These are phyloP conservation scores for Ammospiza nelsoni DNA, from an alignment of 2,113 vertebrate genomes.

Conservation along the genomic window DNA sequence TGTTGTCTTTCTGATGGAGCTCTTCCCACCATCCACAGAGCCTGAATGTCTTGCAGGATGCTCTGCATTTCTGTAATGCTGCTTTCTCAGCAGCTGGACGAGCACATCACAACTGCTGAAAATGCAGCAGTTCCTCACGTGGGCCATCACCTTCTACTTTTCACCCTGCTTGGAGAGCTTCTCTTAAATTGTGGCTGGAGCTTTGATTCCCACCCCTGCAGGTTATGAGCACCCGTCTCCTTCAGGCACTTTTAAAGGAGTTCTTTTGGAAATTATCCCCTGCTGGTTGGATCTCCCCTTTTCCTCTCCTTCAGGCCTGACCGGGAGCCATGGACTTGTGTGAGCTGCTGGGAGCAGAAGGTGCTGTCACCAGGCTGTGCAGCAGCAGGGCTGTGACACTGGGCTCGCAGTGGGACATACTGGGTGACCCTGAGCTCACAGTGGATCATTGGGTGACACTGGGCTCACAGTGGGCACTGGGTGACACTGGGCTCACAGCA, in stretches of 20 bases:
- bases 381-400: background rate
- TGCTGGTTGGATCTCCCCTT: background rate
- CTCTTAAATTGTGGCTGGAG: background rate
- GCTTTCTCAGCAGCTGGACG: background rate
- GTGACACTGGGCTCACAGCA: too few relatives aligned
- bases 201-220: background rate
- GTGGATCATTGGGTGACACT: too few relatives aligned
- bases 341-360: background rate
- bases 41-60: background rate
- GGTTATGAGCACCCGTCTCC: background rate
- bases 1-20: background rate
- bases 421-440: too few relatives aligned
- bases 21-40: background rate
- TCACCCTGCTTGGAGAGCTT: background rate
- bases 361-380: rapidly evolving
- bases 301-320: background rate
- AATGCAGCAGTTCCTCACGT: background rate
- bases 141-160: background rate
- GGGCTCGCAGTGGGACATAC: too few relatives aligned
- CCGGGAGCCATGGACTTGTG: background rate
- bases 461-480: too few relatives aligned
- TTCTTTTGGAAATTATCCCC: rapidly evolving
- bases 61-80: background rate
- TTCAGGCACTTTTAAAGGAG: rapidly evolving
- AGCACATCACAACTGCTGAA: background rate